A percentile compares a stretch with the other conserved stretches of the same genome.
phyloP scores from a whole-genome alignment of 2,113 vertebrate genomes.

The Charadrius vociferus region DNA sequence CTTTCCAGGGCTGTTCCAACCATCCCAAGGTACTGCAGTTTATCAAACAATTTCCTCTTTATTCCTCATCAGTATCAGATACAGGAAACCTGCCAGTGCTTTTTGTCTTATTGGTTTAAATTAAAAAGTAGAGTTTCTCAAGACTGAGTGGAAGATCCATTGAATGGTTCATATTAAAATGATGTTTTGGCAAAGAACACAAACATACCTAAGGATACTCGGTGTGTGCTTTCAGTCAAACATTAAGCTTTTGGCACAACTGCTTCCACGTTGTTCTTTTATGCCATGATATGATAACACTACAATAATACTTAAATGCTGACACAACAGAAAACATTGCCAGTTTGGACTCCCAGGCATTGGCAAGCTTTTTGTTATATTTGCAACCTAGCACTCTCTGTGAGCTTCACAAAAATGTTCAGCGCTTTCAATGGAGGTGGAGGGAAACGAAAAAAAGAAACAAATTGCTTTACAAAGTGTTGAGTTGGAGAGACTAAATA shows the following conservation, averaged over 20 bases:
- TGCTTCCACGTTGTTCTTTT: background rate
- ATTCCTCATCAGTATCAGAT: slow-evolving; percentile 19
- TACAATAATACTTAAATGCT: slow-evolving; percentile 72
- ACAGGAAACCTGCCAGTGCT: background rate
- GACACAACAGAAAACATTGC: slow-evolving; percentile 71
- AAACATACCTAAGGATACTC: slow-evolving; percentile 7
- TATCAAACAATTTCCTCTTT: slow-evolving; percentile 37
- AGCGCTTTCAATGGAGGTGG: slow-evolving; percentile 20
- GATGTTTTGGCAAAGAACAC: background rate
- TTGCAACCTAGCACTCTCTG: slow-evolving; percentile 61
- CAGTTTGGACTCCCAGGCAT: slow-evolving; percentile 70
- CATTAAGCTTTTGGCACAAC: slow-evolving; percentile 22
- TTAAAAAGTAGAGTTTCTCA: slow-evolving; percentile 31
- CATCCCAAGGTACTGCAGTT: background rate
- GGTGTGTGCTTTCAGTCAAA: slow-evolving; percentile 35
- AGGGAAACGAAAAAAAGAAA: slow-evolving; percentile 39
- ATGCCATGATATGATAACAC: slow-evolving; percentile 42
- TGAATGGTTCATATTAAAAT: slow-evolving; percentile 41
- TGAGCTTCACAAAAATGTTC: slow-evolving; percentile 66
- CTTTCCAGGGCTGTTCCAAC: background rate
- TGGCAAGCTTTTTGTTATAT: slow-evolving; percentile 72
- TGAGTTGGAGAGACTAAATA: slow-evolving; percentile 68
- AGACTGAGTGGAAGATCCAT: background rate
- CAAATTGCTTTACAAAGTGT: slow-evolving; percentile 55
- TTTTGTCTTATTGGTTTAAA: slow-evolving; percentile 16